These are phyloP conservation scores for Lasioglossum leucozonium DNA, from an alignment of 2,888 invertebrate species.

Conservation along the genomic window DNA sequence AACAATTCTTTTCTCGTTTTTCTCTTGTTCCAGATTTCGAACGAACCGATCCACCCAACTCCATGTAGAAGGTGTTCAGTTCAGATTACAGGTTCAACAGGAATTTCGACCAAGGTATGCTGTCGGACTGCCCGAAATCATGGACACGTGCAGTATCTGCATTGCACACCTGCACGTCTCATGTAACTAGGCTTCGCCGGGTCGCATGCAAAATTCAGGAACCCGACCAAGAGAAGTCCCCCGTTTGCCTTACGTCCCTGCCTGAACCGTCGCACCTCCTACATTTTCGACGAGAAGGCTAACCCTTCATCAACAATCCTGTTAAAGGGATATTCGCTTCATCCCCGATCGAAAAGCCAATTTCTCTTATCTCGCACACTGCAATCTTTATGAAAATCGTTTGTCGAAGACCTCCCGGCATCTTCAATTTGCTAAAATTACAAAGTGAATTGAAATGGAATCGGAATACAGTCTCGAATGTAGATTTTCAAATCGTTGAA, in stretches of 20 bases:
- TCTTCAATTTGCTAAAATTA: neutral
- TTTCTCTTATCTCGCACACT: neutral
- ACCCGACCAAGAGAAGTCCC: slow-evolving; percentile 4
- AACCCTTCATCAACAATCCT: neutral
- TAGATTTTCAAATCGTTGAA: neutral
- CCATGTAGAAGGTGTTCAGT: neutral
- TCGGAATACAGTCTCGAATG: neutral
- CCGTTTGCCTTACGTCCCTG: neutral
- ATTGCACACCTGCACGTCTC: slow-evolving; percentile 16
- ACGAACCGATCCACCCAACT: neutral
- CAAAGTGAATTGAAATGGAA: neutral
- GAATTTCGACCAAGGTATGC: neutral
- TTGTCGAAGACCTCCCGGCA: neutral
- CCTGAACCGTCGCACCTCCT: neutral
- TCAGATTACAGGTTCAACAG: neutral
- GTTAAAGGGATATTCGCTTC: neutral
- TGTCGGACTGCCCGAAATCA: slow-evolving; percentile 6
- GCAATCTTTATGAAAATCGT: neutral
- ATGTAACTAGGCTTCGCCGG: neutral
- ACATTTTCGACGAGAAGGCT: neutral
- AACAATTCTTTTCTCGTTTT: neutral
- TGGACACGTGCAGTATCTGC: slow-evolving; percentile 21
- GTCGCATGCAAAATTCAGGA: slow-evolving; percentile 24
- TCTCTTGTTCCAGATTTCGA: neutral
- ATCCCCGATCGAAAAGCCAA: neutral